phyloP scores from a whole-genome alignment of 2,888 invertebrate species.

The Idaea aversata region DNA sequence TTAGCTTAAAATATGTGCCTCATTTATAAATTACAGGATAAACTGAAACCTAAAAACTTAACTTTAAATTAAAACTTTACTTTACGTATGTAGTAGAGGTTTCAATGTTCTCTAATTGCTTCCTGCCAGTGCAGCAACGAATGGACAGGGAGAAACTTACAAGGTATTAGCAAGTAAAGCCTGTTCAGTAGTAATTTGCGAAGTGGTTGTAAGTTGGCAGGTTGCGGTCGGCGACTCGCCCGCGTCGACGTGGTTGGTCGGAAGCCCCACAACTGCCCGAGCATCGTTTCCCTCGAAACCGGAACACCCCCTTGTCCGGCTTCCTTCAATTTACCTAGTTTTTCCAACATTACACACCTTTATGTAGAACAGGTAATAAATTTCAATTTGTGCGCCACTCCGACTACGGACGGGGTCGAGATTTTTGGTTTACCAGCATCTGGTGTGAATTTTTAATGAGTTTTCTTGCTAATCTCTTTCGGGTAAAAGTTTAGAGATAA shows the following conservation, averaged over 20 bases:
- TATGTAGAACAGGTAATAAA: slow-evolving; percentile 10
- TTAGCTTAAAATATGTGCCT: neutral
- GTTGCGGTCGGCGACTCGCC: slow-evolving; percentile 53
- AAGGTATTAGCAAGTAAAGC: slow-evolving; percentile 17
- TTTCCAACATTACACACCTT: slow-evolving; percentile 33
- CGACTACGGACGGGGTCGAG: neutral
- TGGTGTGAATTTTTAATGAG: slow-evolving; percentile 5
- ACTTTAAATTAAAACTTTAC: neutral
- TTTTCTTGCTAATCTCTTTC: slow-evolving; percentile 3
- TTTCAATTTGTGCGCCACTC: slow-evolving; percentile 7
- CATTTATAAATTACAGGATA: no score
- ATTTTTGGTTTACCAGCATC: slow-evolving; percentile 4
- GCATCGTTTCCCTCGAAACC: slow-evolving; percentile 61
- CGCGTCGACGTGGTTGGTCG: slow-evolving; percentile 31
- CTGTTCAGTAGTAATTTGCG: slow-evolving; percentile 20
- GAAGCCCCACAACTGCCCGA: slow-evolving; percentile 59
- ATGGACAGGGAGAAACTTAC: neutral
- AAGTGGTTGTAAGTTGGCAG: slow-evolving; percentile 22
- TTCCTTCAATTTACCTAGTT: slow-evolving; percentile 71
- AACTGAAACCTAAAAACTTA: neutral
- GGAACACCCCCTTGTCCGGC: slow-evolving; percentile 67
- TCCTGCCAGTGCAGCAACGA: neutral
- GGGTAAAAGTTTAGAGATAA: slow-evolving; percentile 3
- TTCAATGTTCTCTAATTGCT: neutral
- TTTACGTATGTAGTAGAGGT: neutral